Evolutionary conservation across 2,113 vertebrate genomes (phyloP).

Genomic region (Cyprinodon variegatus): DNA sequence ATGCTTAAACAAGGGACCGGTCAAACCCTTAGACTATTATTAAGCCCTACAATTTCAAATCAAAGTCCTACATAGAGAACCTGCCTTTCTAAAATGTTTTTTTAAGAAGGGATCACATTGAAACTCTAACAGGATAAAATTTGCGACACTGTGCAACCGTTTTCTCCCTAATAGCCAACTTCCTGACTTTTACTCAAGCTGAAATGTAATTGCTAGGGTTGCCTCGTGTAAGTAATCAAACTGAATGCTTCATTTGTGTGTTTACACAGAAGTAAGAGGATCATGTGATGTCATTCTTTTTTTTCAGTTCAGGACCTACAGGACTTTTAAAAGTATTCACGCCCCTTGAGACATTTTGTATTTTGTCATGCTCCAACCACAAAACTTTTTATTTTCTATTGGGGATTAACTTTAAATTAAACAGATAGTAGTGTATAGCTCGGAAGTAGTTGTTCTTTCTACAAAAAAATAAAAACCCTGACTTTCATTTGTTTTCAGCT

Average conservation of each 20-base stretch:
- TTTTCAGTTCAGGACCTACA: neutral
- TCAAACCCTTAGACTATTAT: neutral
- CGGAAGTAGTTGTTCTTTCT: neutral
- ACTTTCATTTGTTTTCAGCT: neutral
- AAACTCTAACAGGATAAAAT: neutral
- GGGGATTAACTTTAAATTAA: neutral
- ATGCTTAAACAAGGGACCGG: neutral
- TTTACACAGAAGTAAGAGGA: slow-evolving; percentile 26
- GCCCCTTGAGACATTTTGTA: neutral
- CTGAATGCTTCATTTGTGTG: slow-evolving; percentile 56
- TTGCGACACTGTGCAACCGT: neutral
- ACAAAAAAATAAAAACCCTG: neutral
- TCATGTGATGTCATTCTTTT: neutral
- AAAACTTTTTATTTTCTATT: neutral
- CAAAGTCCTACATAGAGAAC: neutral
- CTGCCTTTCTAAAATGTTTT: slow-evolving; percentile 4
- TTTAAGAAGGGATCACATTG: neutral
- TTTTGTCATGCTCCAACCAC: neutral
- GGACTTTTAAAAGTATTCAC: neutral
- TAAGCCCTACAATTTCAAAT: neutral
- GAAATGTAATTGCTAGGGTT: slow-evolving; percentile 51
- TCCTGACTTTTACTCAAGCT: slow-evolving; percentile 42
- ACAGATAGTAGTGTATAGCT: neutral
- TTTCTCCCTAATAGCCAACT: slow-evolving; percentile 16
- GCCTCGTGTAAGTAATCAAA: slow-evolving; percentile 52